These are phyloP conservation scores for Desoria tigrina DNA, from an alignment of 2,888 invertebrate species.

Conservation along the genomic window DNA sequence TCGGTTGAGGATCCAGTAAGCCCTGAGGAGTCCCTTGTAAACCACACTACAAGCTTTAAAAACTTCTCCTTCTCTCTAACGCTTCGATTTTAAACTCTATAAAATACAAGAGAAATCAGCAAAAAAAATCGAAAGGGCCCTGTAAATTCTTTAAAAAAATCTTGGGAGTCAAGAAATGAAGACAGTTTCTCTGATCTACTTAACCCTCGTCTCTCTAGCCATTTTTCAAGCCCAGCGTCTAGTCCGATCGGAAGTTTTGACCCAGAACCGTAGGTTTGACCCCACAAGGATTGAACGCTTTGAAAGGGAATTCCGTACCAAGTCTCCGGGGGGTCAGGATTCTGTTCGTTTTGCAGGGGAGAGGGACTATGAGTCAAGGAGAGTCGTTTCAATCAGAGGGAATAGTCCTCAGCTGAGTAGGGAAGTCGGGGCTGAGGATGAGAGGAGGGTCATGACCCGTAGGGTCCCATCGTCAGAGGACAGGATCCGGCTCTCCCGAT, in stretches of 20 bases:
- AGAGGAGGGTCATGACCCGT: constrained; percentile 22
- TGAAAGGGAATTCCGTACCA: constrained; percentile 14
- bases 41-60: too few relatives aligned
- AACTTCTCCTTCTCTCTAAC: too few relatives aligned
- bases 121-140: neutral
- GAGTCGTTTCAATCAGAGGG: constrained; percentile 9
- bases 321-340: constrained; percentile 15
- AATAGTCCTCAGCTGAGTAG: constrained; percentile 23
- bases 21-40: too few relatives aligned
- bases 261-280: constrained; percentile 20
- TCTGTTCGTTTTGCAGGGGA: constrained; percentile 14
- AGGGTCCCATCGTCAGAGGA: neutral
- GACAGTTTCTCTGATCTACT: constrained; percentile 32
- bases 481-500: constrained; percentile 1
- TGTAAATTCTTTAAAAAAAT: neutral
- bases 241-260: constrained; percentile 39
- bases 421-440: constrained; percentile 28
- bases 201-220: constrained; percentile 37
- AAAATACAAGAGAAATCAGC: neutral
- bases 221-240: constrained; percentile 24
- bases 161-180: constrained; percentile 33
- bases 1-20: too few relatives aligned
- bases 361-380: neutral
- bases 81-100: too few relatives aligned
- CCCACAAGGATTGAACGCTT: constrained; percentile 14